A percentile compares a stretch with the other conserved stretches of the same genome.
These are phyloP conservation scores for Iphiclides podalirius DNA, from an alignment of 2,888 invertebrate genomes.

Conservation along the genomic window DNA sequence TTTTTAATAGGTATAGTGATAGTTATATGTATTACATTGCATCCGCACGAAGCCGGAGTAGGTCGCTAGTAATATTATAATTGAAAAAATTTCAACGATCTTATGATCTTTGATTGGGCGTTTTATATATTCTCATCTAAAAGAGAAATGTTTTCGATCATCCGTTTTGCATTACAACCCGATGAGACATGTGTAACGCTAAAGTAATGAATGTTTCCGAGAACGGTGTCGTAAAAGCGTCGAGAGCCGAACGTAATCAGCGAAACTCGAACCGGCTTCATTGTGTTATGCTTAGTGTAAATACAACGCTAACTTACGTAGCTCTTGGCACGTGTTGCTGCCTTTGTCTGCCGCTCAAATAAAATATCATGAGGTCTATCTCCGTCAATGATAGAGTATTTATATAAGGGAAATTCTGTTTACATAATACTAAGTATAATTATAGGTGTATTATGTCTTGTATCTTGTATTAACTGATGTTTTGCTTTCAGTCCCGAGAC, in stretches of 20 bases:
- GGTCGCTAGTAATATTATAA: too few relatives aligned
- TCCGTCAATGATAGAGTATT: neutral
- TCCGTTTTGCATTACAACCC: too few relatives aligned
- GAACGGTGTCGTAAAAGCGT: conserved; percentile 18
- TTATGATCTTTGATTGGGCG: too few relatives aligned
- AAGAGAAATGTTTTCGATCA: too few relatives aligned
- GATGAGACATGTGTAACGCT: conserved; percentile 11
- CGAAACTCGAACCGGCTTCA: conserved; percentile 18
- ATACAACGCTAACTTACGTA: conserved; percentile 4
- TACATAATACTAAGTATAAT: neutral
- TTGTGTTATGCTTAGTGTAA: conserved; percentile 10
- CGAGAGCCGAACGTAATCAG: conserved; percentile 5
- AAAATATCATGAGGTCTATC: conserved; percentile 5
- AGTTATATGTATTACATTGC: too few relatives aligned
- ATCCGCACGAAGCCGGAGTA: too few relatives aligned
- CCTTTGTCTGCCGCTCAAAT: neutral
- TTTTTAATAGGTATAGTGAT: too few relatives aligned
- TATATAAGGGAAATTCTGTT: neutral
- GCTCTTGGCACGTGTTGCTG: conserved; percentile 15
- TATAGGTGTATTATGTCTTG: too few relatives aligned
- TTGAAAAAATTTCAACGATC: too few relatives aligned
- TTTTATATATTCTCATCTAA: too few relatives aligned
- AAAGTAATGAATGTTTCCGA: conserved; percentile 12
- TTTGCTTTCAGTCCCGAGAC: too few relatives aligned
- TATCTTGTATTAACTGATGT: too few relatives aligned